phyloP scores from a whole-genome alignment of 1,140 invertebrate species.

The Drosophila carrolli region DNA sequence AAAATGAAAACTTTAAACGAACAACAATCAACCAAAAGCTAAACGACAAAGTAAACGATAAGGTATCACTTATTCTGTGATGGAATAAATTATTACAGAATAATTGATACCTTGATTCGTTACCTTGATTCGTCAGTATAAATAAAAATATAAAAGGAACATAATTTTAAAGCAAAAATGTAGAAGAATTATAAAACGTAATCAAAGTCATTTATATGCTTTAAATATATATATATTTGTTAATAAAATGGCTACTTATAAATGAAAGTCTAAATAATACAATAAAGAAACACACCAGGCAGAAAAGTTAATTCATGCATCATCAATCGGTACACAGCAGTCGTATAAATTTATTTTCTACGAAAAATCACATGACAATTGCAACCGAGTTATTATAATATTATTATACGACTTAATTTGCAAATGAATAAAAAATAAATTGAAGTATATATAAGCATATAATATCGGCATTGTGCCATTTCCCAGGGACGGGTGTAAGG shows the following conservation, averaged over 20 bases:
- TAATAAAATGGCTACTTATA: too few relatives aligned
- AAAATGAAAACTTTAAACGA: constrained; percentile 41
- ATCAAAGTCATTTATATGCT: not conserved
- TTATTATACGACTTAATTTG: constrained; percentile 54
- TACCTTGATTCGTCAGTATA: too few relatives aligned
- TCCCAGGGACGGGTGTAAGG: constrained; percentile 35
- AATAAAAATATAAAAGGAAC: too few relatives aligned
- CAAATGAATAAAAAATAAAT: constrained; percentile 76
- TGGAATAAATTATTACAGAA: too few relatives aligned
- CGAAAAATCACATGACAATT: constrained; percentile 73
- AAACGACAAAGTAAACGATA: constrained; percentile 21
- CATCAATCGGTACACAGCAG: constrained; percentile 1
- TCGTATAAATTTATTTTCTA: constrained; percentile 13
- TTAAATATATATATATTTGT: too few relatives aligned
- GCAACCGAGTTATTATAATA: constrained; percentile 42
- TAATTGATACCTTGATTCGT: too few relatives aligned
- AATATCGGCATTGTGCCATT: constrained; percentile 62
- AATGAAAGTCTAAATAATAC: too few relatives aligned
- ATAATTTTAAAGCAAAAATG: too few relatives aligned
- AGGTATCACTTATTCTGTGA: not conserved
- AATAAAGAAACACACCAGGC: too few relatives aligned
- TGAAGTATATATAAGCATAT: constrained; percentile 60
- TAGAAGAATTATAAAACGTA: not conserved
- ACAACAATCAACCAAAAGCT: constrained; percentile 35
- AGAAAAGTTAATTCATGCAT: not conserved